Base-by-base conservation (phyloP, 2,888 invertebrate genomes). In the Cinara cedri region DNA sequence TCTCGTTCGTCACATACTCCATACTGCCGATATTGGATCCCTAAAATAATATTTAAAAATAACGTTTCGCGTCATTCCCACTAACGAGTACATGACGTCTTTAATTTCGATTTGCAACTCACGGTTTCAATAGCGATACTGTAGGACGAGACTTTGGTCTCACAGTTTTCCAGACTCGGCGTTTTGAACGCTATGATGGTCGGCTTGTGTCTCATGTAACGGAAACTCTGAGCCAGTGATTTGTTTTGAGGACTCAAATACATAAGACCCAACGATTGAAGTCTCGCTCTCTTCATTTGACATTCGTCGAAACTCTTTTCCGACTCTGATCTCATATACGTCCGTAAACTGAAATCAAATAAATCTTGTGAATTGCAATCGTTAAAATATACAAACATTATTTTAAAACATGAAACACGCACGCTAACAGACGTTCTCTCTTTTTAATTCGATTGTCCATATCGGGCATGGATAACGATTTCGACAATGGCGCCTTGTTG, bases 201-300 rank as follows among this genome's bases (percentile, higher is more conserved):
- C 0, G 96, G 96, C 84, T 95, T 95, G 83, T 91, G 91, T 63
- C 95, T 87, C 94, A 95, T 94, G 85, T 95, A 95, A n/a, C 94
- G 89, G 86, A 95, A 95, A 85, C 93, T 93, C 84, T 94, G 93
- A 0, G 93, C 94, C 81, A 94, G 86, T 0, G 92, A 92, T 83
- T 90, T 91, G 85, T 93, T 92, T 85, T 92, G 93, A 0, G 93
- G 93, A 84, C 91, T 91, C 65, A 91, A 86, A 85, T 92, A 91
- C 1, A 91, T 91, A 82, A 90, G 84, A 1, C 91, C 91, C n/a
- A 90, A 86, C 10, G 90, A 89, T 84, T 90, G 89, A 57, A 90
- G 85, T 26, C 90, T 87, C 0, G 91, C 91, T 44, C 89, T 87
- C 9, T 89, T 87, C 82, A 92, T 89, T 81, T 90, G 90, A 74